phyloP scores from a whole-genome alignment of 30 jellyfish, hydroid and myxozoan species.

The Nemopilema nomurai region DNA sequence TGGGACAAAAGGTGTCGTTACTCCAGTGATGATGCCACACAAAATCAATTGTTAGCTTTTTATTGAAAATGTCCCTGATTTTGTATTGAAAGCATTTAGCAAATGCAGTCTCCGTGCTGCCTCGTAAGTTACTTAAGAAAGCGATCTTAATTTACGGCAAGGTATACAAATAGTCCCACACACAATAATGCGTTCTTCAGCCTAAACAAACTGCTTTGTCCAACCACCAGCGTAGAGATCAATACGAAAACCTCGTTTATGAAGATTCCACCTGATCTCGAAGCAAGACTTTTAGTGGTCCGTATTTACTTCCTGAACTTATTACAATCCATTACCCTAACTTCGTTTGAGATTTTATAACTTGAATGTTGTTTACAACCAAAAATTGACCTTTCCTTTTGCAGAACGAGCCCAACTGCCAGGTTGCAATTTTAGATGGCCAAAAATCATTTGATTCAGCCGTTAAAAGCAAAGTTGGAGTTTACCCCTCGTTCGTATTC shows the following conservation, averaged over 20 bases:
- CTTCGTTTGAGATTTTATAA: no score
- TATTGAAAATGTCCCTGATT: neutral
- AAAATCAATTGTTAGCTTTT: neutral
- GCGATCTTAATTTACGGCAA: no score
- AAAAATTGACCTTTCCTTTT: neutral
- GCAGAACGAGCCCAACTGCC: conserved; percentile 89
- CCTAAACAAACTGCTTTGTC: no score
- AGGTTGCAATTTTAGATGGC: conserved; percentile 82
- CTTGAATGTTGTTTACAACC: neutral
- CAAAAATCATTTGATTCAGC: conserved; percentile 72
- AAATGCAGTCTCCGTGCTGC: no score
- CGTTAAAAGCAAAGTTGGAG: conserved; percentile 76
- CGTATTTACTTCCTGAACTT: neutral
- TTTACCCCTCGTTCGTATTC: conserved; percentile 85
- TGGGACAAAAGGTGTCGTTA: no score
- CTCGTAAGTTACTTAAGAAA: no score
- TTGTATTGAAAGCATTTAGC: neutral
- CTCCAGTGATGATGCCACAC: neutral
- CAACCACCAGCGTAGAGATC: no score
- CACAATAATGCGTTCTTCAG: no score
- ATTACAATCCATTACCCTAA: no score
- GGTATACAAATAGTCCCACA: no score
- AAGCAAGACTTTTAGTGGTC: neutral
- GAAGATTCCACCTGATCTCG: neutral
- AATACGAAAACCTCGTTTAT: no score